phyloP scores from a whole-genome alignment of 2,113 vertebrate genomes.

The Periophthalmodon schlosseri region DNA sequence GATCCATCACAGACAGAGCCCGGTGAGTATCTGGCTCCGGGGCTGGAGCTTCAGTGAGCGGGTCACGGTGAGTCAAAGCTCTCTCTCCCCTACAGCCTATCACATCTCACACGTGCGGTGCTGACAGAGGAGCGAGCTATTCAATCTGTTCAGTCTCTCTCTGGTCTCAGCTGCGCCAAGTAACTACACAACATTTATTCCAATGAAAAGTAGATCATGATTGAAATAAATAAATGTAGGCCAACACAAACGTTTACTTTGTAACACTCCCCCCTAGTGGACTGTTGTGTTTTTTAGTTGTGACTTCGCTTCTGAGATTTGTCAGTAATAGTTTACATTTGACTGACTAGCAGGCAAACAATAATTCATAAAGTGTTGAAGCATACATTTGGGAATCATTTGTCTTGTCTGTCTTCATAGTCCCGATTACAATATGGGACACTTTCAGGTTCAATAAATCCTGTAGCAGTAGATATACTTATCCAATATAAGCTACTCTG shows the following conservation, averaged over 20 bases:
- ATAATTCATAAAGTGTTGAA: background rate
- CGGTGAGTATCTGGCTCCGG: background rate
- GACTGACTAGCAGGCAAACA: too few species aligned
- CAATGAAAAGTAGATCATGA: background rate
- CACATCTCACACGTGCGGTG: background rate
- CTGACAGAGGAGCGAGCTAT: background rate
- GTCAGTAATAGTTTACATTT: background rate
- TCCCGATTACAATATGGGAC: background rate
- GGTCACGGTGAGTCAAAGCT: background rate
- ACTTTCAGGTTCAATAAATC: background rate
- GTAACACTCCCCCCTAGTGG: background rate
- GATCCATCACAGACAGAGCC: slow-evolving; percentile 7
- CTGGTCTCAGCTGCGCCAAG: background rate
- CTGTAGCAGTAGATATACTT: background rate
- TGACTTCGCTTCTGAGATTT: background rate
- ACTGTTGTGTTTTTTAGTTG: background rate
- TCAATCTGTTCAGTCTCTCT: slow-evolving; percentile 10
- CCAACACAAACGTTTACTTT: background rate
- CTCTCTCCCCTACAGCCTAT: background rate
- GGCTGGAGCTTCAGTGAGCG: background rate
- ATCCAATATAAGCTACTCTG: background rate
- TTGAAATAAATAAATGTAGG: background rate
- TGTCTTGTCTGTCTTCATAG: background rate
- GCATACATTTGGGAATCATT: background rate
- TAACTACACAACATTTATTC: background rate